These are phyloP conservation scores for Phoebastria nigripes DNA, from an alignment of 2,797 vertebrate genomes.

Conservation along the genomic window DNA sequence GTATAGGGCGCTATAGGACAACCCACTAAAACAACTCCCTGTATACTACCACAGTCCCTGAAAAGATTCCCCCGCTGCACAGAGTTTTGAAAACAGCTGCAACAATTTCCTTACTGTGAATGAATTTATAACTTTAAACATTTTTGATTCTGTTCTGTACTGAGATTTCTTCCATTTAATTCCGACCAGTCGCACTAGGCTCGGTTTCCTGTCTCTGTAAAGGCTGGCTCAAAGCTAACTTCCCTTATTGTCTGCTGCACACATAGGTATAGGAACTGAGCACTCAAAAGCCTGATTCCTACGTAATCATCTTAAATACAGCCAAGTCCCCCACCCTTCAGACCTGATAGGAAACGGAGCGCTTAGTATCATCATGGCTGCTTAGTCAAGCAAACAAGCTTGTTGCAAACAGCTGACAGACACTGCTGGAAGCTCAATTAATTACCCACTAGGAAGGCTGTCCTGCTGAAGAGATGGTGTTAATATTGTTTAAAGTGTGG, in stretches of 20 bases:
- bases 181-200: background rate
- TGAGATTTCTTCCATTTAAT: background rate
- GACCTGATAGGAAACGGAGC: background rate
- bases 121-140: background rate
- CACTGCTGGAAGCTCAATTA: conserved; percentile 14
- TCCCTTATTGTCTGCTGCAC: background rate
- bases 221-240: background rate
- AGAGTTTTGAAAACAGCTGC: background rate
- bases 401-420: background rate
- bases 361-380: background rate
- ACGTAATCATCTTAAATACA: background rate
- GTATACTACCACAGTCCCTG: background rate
- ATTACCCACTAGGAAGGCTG: background rate
- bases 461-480: background rate
- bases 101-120: background rate
- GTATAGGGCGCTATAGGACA: background rate
- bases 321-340: background rate
- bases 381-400: background rate
- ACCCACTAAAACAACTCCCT: background rate
- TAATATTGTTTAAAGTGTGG: background rate
- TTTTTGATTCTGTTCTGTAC: background rate
- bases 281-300: background rate
- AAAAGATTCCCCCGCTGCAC: background rate
- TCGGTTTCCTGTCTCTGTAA: background rate
- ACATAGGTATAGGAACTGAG: background rate